Conservation (phyloP, 1,140 invertebrate genomes). For the Pomacea maculata region DNA sequence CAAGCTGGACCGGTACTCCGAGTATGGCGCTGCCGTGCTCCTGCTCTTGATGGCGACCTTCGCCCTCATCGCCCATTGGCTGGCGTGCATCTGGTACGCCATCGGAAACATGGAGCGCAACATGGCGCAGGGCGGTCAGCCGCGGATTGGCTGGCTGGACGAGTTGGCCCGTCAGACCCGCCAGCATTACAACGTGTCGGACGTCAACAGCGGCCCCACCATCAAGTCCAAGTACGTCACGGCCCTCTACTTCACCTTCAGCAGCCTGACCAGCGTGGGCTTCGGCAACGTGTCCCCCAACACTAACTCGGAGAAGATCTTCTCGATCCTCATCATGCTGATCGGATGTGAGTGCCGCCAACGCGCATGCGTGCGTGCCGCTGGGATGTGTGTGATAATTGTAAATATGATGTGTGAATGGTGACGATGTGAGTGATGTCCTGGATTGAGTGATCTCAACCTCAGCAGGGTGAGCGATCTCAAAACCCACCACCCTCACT, state of each 20-base stretch:
- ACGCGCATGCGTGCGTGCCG: too few species aligned
- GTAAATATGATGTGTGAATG: too few species aligned
- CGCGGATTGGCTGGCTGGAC: conserved; percentile 92
- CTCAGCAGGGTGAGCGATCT: too few species aligned
- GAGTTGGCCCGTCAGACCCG: conserved; percentile 75
- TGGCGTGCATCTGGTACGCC: conserved; percentile 99
- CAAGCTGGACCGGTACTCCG: conserved; percentile 98
- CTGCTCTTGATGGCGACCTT: conserved; percentile 97
- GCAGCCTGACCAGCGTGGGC: conserved; percentile 93
- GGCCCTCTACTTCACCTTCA: conserved; percentile 96
- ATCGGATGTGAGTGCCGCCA: conserved; percentile 63
- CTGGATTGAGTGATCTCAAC: too few species aligned
- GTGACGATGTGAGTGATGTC: too few species aligned
- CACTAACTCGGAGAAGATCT: conserved; percentile 87
- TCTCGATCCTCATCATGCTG: conserved; percentile 70
- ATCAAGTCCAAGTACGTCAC: conserved; percentile 81
- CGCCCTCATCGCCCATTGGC: conserved; percentile 98
- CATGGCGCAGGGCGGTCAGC: conserved; percentile 61
- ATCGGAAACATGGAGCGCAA: conserved; percentile 91
- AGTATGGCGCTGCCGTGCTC: conserved; percentile 98
- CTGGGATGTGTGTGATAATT: too few species aligned
- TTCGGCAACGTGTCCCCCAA: conserved; percentile 98
- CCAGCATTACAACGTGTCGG: conserved; percentile 56
- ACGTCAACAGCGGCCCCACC: conserved; percentile 58
- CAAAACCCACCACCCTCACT: too few species aligned